Conservation (phyloP, 2,797 vertebrate genomes). For the Pipistrellus nathusii region DNA sequence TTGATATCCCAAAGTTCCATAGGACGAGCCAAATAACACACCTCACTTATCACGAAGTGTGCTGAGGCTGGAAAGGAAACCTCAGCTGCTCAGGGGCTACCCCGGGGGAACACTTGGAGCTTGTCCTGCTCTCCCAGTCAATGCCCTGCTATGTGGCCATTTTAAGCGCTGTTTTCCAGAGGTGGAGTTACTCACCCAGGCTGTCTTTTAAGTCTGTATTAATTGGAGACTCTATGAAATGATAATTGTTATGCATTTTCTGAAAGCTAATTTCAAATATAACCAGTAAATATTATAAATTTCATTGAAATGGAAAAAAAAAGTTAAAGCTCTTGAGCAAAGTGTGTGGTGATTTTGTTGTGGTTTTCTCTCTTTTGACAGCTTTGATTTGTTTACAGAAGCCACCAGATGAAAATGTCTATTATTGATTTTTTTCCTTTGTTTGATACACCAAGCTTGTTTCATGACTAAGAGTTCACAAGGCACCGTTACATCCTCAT, state of each 20-base stretch:
- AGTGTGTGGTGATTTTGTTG: background rate
- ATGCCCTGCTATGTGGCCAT: background rate
- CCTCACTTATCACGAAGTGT: conserved; percentile 44
- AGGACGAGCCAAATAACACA: conserved; percentile 46
- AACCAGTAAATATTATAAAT: background rate
- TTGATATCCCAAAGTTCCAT: background rate
- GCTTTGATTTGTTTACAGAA: conserved; percentile 50
- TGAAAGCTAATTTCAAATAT: conserved; percentile 29
- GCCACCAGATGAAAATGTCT: conserved; percentile 50
- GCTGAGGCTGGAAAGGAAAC: background rate
- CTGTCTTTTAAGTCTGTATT: background rate
- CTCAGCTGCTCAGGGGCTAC: background rate
- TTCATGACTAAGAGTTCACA: conserved; percentile 49
- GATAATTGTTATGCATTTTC: background rate
- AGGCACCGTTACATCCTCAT: background rate
- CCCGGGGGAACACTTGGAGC: background rate
- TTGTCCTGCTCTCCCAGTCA: background rate
- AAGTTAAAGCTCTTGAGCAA: background rate
- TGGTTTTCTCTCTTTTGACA: background rate
- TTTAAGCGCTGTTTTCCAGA: background rate
- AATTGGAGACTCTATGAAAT: background rate
- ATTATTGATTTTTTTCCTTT: conserved; percentile 58
- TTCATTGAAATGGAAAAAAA: background rate
- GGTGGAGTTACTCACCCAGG: background rate
- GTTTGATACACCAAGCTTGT: conserved; percentile 27